Evolutionary conservation across 2,797 vertebrate species (phyloP).

Genomic region (Melanotaenia maccullochi): DNA sequence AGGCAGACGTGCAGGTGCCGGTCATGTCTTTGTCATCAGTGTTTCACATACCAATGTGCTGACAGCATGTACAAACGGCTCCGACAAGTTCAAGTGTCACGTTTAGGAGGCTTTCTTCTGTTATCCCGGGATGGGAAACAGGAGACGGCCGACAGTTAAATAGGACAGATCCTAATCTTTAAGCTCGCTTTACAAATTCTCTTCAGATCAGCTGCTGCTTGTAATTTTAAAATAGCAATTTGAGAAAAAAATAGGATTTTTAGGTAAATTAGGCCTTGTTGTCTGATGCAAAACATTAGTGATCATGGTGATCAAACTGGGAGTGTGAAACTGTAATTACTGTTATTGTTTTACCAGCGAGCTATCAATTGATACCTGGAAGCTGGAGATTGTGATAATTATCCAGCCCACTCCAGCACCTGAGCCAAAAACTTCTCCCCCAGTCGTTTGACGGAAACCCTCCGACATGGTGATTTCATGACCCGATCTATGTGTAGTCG

Average conservation of each 20-base stretch:
- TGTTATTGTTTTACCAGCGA: neutral
- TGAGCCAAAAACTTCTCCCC: slow-evolving; percentile 10
- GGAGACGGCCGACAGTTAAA: slow-evolving; percentile 62
- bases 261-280: too few relatives aligned
- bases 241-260: neutral
- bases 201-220: slow-evolving; percentile 33
- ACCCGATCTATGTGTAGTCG: slow-evolving; percentile 36
- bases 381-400: neutral
- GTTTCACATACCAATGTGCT: slow-evolving; percentile 74
- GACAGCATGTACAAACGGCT: slow-evolving; percentile 71
- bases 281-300: too few relatives aligned
- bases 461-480: slow-evolving; percentile 34
- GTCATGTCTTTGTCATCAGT: slow-evolving; percentile 65
- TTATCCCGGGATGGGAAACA: slow-evolving; percentile 56
- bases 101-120: slow-evolving; percentile 74
- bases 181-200: slow-evolving; percentile 19
- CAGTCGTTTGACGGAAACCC: slow-evolving; percentile 7
- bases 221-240: neutral
- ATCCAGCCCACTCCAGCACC: slow-evolving; percentile 13
- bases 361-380: neutral
- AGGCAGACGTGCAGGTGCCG: slow-evolving; percentile 53
- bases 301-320: too few relatives aligned
- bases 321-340: too few relatives aligned
- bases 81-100: slow-evolving; percentile 81
- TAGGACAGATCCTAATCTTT: slow-evolving; percentile 42